Evolutionary conservation across 2,113 vertebrate genomes (phyloP), one percentile per base, ranked within the genome.

Genomic region (Rousettus leschenaultii): DNA sequence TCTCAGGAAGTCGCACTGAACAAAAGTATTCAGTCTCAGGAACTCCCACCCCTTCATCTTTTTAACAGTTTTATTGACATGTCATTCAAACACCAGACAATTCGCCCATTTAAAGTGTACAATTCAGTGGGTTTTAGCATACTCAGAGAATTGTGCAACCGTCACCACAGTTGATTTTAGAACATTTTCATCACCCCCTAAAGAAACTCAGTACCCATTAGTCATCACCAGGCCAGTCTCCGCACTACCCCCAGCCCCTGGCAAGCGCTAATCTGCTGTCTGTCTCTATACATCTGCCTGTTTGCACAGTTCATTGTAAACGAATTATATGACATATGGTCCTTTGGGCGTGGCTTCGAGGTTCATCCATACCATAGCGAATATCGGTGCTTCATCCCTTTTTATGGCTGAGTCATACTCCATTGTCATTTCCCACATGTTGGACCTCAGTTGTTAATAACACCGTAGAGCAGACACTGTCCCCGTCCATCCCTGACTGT

Each of bases 321-420:
- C 1, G 6, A 33, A 19, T 2, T 26, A 0, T 5, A 1, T 1
- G 19, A 10, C 24, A 2, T 0, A 2, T 9, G 4, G 38, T 14
- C 61, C n/a, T 13, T 6, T 2, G 15, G 33, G 1, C 43, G 18
- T 26, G 53, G 7, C 26, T 13, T 14, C n/a, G 0, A 15, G 71
- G 57, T 1, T 9, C n/a, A 0, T n/a, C 61, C 63, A 0, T 2
- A 1, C 0, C 1, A 33, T 10, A 0, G 45, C 5, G 14, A 11
- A 5, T 14, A 30, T 13, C 6, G 1, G 48, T 1, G 0, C 35
- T 11, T 12, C 14, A 0, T 38, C 55, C 51, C 57, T 59, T 48
- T 14, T 7, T 4, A 0, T 33, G 71, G 40, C 7, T 8, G 22
- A 63, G 1, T 10, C 6, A 22, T 10, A 59, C 0, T 11, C 35